Evolutionary conservation across 2,888 invertebrate genomes (phyloP).

Genomic region (Drosophila eohydei): DNA sequence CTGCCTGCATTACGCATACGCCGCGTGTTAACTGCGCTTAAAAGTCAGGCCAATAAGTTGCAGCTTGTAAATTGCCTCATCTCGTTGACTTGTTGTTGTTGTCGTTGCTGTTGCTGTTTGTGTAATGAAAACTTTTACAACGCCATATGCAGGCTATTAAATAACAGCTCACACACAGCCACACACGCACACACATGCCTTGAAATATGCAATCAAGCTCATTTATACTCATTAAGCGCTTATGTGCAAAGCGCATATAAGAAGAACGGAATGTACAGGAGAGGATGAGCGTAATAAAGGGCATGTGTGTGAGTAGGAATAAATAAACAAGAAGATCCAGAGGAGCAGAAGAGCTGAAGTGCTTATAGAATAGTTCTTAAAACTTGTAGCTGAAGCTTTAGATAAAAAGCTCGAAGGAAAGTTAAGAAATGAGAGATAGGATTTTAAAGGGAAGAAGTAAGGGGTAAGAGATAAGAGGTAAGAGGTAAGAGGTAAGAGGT

Average conservation of each 20-base stretch:
- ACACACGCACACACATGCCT: slow-evolving; percentile 36
- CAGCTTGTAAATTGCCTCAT: slow-evolving; percentile 65
- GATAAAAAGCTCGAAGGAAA: too few species aligned
- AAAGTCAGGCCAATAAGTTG: slow-evolving; percentile 76
- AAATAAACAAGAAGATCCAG: not conserved
- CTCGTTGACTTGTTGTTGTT: slow-evolving; percentile 50
- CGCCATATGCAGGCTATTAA: slow-evolving; percentile 81
- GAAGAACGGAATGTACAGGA: slow-evolving; percentile 34
- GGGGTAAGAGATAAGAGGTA: too few species aligned
- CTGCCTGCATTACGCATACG: slow-evolving; percentile 72
- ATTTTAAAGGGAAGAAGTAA: too few species aligned
- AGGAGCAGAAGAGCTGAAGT: not conserved
- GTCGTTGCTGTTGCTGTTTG: slow-evolving; percentile 69
- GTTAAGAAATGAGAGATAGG: too few species aligned
- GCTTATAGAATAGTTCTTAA: not conserved
- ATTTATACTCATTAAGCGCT: slow-evolving; percentile 80
- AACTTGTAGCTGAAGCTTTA: not conserved
- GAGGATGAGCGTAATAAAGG: slow-evolving; percentile 19
- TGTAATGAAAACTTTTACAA: slow-evolving; percentile 80
- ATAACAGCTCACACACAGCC: slow-evolving; percentile 59
- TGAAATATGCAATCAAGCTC: slow-evolving; percentile 80
- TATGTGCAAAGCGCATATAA: slow-evolving; percentile 61
- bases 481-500: not conserved
- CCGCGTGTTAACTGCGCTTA: slow-evolving; percentile 78
- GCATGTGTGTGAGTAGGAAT: not conserved